Evolutionary conservation across 2,797 vertebrate species (phyloP).

Genomic region (Dromococcyx pavoninus): DNA sequence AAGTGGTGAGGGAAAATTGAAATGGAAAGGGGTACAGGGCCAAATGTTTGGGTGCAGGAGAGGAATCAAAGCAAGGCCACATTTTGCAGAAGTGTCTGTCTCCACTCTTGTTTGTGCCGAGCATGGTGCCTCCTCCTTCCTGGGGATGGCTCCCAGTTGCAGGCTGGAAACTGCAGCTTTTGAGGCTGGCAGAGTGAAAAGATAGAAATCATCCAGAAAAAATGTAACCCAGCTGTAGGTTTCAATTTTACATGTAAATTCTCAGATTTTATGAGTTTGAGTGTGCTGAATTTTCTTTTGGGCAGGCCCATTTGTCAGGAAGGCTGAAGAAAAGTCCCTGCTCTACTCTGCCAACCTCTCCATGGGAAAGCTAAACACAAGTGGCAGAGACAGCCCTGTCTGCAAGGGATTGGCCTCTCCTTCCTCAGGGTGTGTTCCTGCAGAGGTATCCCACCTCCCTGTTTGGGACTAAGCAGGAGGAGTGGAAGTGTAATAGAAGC

Average conservation of each 20-base stretch:
- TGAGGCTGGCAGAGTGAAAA: background rate
- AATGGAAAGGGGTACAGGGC: background rate
- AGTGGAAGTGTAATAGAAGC: background rate
- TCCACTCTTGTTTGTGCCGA: background rate
- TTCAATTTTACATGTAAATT: background rate
- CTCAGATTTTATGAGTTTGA: background rate
- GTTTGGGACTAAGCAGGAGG: background rate
- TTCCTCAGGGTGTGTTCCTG: background rate
- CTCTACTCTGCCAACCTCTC: background rate
- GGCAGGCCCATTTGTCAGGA: accelerated
- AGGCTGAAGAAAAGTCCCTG: background rate
- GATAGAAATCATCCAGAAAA: background rate
- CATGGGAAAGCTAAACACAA: background rate
- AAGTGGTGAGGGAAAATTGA: slow-evolving; percentile 3
- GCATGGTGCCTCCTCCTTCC: background rate
- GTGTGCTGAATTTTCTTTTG: background rate
- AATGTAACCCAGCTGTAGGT: background rate
- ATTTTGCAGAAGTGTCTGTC: background rate
- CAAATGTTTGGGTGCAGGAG: background rate
- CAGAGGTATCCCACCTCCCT: background rate
- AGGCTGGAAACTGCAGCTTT: background rate
- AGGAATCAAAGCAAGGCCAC: background rate
- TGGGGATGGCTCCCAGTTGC: background rate
- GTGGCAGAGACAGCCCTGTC: background rate
- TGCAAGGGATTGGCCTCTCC: background rate